Evolutionary conservation across 2,797 vertebrate genomes (phyloP).

Genomic region (Triplophysa bombifrons): DNA sequence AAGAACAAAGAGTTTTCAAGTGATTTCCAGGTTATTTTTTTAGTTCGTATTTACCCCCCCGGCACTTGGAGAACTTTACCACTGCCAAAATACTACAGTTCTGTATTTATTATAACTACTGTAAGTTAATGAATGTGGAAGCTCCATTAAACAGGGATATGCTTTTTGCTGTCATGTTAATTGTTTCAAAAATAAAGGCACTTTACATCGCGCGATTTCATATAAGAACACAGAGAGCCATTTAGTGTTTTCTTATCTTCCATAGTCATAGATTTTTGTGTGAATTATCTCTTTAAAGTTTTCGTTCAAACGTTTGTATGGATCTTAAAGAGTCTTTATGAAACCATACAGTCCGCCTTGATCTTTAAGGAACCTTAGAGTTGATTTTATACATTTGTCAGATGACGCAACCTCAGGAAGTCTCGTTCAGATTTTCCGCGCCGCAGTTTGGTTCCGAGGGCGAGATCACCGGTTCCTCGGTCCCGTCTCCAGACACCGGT

Average conservation of each 20-base stretch:
- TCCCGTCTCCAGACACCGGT: slow-evolving; percentile 77
- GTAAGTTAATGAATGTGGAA: background rate
- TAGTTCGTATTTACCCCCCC: background rate
- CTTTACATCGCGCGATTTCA: no score
- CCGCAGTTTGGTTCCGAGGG: slow-evolving; percentile 68
- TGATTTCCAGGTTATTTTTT: slow-evolving; percentile 70
- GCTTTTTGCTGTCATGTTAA: background rate
- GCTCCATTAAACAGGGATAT: background rate
- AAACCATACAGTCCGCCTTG: background rate
- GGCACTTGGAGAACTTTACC: background rate
- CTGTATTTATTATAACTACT: background rate
- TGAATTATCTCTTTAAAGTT: no score
- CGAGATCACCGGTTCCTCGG: slow-evolving; percentile 68
- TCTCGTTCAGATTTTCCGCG: slow-evolving; percentile 69
- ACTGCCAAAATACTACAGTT: background rate
- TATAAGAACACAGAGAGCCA: no score
- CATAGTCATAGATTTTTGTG: no score
- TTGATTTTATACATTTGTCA: background rate
- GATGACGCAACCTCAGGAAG: slow-evolving; percentile 66
- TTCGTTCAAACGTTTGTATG: no score
- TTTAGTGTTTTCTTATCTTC: no score
- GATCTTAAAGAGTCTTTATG: no score
- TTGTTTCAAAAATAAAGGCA: no score
- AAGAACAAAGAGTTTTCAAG: slow-evolving; percentile 68
- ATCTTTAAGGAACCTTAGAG: background rate